phyloP scores from a whole-genome alignment of 2,888 invertebrate species.

The Sinotaia quadrata region DNA sequence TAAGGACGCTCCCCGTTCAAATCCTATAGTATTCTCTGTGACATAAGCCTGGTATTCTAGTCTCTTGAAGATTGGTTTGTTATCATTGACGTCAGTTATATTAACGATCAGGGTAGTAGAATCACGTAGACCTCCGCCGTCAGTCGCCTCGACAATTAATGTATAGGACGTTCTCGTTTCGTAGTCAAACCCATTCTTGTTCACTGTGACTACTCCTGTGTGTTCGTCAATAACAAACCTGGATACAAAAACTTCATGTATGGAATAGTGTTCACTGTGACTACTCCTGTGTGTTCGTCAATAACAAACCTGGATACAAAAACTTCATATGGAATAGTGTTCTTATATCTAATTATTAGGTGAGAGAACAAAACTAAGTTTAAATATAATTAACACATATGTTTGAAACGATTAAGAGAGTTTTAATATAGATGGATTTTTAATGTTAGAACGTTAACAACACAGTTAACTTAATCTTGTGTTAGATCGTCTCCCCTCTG shows the following conservation, averaged over 20 bases:
- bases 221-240: conserved; percentile 80
- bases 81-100: conserved; percentile 65
- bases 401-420: too few relatives aligned
- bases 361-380: too few relatives aligned
- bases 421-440: too few relatives aligned
- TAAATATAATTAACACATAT: too few relatives aligned
- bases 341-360: too few relatives aligned
- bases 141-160: conserved; percentile 83
- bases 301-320: conserved; percentile 81
- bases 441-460: too few relatives aligned
- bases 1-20: conserved; percentile 79
- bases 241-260: conserved; percentile 32
- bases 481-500: too few relatives aligned
- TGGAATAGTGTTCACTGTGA: conserved; percentile 78
- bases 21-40: conserved; percentile 82
- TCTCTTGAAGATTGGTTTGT: conserved; percentile 57
- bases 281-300: conserved; percentile 79
- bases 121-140: conserved; percentile 79
- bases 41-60: conserved; percentile 73
- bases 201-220: conserved; percentile 80
- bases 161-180: conserved; percentile 86
- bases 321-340: too few relatives aligned
- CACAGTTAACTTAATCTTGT: too few relatives aligned
- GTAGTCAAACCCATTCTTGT: conserved; percentile 77
- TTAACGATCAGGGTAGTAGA: conserved; percentile 55